These are phyloP conservation scores for Argyresthia albistria DNA, from an alignment of 2,888 invertebrate genomes.

Conservation along the genomic window DNA sequence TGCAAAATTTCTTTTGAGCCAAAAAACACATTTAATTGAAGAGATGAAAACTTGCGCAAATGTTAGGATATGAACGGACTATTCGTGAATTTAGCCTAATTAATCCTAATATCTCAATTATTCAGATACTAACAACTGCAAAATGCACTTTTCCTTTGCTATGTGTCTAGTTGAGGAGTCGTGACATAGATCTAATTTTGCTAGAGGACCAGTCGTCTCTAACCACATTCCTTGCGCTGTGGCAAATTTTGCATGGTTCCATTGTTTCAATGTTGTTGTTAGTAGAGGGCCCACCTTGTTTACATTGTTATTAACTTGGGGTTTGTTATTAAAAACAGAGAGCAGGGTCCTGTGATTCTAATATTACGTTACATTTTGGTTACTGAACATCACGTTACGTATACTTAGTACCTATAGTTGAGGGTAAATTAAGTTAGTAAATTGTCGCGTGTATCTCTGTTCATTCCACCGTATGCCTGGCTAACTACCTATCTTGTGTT, in stretches of 20 bases:
- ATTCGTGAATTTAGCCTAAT: no score
- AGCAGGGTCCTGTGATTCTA: background rate
- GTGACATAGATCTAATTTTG: background rate
- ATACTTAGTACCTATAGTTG: no score
- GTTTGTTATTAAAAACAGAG: slow-evolving; percentile 41
- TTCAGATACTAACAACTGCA: no score
- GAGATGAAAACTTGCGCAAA: no score
- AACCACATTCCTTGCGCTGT: slow-evolving; percentile 14
- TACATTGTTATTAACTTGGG: slow-evolving; percentile 45
- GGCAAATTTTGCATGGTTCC: slow-evolving; percentile 35
- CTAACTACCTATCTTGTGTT: background rate
- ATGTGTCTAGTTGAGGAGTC: background rate
- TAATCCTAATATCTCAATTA: no score
- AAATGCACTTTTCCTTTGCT: background rate
- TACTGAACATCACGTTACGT: no score
- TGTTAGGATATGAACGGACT: no score
- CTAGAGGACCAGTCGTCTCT: background rate
- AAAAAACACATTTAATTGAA: no score
- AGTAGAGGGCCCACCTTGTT: slow-evolving; percentile 31
- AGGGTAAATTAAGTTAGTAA: no score
- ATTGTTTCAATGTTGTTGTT: slow-evolving; percentile 31
- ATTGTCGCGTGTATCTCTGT: background rate
- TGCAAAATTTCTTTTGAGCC: no score
- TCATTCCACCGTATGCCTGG: background rate
- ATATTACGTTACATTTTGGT: no score